Evolutionary conservation across 2,888 invertebrate species (phyloP).

Genomic region (Periphyllus acericola): DNA sequence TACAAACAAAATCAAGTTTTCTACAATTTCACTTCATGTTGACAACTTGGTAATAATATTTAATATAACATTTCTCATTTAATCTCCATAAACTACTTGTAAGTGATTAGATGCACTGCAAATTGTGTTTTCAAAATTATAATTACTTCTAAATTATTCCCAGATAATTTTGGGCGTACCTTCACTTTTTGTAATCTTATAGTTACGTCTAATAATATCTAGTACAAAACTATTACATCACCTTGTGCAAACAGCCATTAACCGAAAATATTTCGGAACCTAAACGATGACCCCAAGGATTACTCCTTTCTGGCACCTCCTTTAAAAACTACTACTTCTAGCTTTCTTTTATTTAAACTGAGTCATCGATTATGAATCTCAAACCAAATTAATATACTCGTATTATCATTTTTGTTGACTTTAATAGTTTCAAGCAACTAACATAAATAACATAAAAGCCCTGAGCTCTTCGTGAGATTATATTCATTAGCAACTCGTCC

Average conservation of each 20-base stretch:
- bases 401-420: neutral
- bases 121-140: neutral
- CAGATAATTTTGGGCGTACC: neutral
- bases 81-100: neutral
- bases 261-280: neutral
- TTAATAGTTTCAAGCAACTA: too few relatives aligned
- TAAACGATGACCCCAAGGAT: neutral
- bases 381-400: neutral
- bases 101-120: neutral
- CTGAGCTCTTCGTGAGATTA: too few relatives aligned
- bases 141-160: neutral
- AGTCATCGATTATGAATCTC: neutral
- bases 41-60: neutral
- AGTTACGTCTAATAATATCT: neutral
- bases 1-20: neutral
- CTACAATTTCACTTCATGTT: neutral
- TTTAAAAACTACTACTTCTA: neutral
- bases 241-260: neutral
- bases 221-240: constrained; percentile 3
- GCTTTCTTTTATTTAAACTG: neutral
- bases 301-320: constrained; percentile 2
- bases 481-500: too few relatives aligned
- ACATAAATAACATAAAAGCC: too few relatives aligned
- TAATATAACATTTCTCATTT: neutral
- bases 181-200: neutral